A percentile compares a stretch with the other conserved stretches of the same genome.
Conservation (phyloP, 2,888 invertebrate genomes). For the Diadegma fenestrale region DNA sequence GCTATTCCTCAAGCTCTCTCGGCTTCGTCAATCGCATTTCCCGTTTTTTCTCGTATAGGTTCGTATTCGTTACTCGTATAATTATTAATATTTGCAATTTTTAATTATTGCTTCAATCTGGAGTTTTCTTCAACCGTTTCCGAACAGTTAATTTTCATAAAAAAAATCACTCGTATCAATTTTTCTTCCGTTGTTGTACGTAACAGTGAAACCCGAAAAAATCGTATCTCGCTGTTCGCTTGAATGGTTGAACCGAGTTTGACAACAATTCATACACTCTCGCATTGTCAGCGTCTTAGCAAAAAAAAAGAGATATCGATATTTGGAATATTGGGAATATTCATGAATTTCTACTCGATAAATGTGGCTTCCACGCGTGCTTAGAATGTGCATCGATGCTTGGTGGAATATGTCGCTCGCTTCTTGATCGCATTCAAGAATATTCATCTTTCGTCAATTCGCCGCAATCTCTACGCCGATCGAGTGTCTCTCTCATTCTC, state of each 20-base stretch:
- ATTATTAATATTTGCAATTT: neutral
- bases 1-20: neutral
- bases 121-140: neutral
- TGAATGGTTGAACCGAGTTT: neutral
- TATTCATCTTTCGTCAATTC: slow-evolving; percentile 33
- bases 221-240: neutral
- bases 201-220: neutral
- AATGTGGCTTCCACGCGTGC: slow-evolving; percentile 57
- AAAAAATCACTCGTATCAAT: slow-evolving; percentile 11
- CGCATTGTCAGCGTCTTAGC: neutral
- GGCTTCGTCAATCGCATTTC: slow-evolving; percentile 9
- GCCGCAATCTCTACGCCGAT: slow-evolving; percentile 4
- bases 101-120: neutral
- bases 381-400: slow-evolving; percentile 63
- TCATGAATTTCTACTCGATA: slow-evolving; percentile 30
- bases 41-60: neutral
- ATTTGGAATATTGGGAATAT: slow-evolving; percentile 29
- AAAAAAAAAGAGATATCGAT: neutral
- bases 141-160: neutral
- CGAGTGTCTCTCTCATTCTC: slow-evolving; percentile 32
- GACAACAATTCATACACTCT: neutral
- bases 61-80: neutral
- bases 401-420: slow-evolving; percentile 51
- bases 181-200: neutral
- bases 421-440: slow-evolving; percentile 36